These are phyloP conservation scores for Linepithema humile DNA, from an alignment of 1,140 invertebrate species.

Conservation along the genomic window DNA sequence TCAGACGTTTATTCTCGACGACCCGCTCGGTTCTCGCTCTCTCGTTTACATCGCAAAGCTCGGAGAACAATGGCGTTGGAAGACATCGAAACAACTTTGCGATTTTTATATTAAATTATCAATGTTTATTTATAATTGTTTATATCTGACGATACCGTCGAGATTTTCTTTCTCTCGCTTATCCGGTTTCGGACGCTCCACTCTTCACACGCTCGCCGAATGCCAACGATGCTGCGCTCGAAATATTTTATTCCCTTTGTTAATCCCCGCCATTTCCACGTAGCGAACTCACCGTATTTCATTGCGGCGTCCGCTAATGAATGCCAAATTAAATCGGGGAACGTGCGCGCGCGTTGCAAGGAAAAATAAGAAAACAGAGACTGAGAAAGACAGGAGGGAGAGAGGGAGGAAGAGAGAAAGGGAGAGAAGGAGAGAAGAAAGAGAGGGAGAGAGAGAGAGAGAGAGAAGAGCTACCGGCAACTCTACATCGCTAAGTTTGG, in stretches of 20 bases:
- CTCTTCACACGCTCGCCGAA: neutral
- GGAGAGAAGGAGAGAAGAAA: neutral
- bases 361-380: conserved; percentile 2
- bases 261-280: conserved; percentile 50
- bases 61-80: neutral
- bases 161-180: neutral
- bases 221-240: conserved; percentile 17
- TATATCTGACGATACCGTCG: neutral
- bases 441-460: neutral
- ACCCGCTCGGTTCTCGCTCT: neutral
- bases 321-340: conserved; percentile 61
- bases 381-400: neutral
- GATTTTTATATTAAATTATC: neutral
- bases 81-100: neutral
- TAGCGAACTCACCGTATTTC: conserved; percentile 43
- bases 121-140: neutral
- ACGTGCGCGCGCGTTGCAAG: conserved; percentile 46
- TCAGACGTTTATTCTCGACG: neutral
- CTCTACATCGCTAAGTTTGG: conserved; percentile 44
- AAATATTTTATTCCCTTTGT: conserved; percentile 57
- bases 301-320: conserved; percentile 57
- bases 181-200: neutral
- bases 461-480: conserved; percentile 15
- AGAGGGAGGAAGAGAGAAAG: conserved; percentile 12
- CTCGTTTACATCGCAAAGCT: neutral